phyloP scores from a whole-genome alignment of 2,888 invertebrate genomes.

The Plutella xylostella region DNA sequence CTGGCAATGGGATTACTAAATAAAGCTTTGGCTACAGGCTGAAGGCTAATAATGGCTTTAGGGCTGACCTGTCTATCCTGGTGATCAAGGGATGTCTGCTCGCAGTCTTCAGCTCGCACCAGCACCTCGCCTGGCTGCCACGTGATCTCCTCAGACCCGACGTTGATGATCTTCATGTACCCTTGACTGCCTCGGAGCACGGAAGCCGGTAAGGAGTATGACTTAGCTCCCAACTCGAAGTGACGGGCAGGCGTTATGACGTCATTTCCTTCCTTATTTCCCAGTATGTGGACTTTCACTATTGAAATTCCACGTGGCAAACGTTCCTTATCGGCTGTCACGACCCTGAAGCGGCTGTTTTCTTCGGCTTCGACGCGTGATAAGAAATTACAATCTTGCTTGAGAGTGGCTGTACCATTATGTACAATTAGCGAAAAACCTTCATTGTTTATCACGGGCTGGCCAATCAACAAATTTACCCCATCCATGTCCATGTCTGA shows the following conservation, averaged over 20 bases:
- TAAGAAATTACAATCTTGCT: not conserved
- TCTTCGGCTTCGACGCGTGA: not conserved
- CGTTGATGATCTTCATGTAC: not conserved
- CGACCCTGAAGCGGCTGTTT: not conserved
- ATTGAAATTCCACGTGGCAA: not conserved
- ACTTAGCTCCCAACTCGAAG: not conserved
- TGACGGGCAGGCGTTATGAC: not conserved
- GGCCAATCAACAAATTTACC: not conserved
- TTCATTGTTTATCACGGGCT: not conserved
- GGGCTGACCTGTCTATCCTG: conserved; percentile 1
- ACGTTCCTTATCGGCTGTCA: not conserved
- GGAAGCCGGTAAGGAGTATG: not conserved
- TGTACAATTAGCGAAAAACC: not conserved
- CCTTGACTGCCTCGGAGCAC: not conserved
- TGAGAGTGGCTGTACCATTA: not conserved
- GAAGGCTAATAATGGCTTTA: not conserved
- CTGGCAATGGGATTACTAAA: no score
- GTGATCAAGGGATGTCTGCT: not conserved
- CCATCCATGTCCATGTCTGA: conserved; percentile 2
- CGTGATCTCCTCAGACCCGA: not conserved
- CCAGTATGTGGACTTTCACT: not conserved
- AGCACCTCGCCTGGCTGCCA: not conserved
- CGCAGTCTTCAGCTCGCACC: not conserved
- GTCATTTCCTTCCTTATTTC: not conserved
- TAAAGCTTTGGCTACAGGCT: not conserved